Percentiles rank a stretch among this genome's conserved stretches.
These are phyloP conservation scores for Yponomeuta sedellus DNA, from an alignment of 2,888 invertebrate species.

Conservation along the genomic window DNA sequence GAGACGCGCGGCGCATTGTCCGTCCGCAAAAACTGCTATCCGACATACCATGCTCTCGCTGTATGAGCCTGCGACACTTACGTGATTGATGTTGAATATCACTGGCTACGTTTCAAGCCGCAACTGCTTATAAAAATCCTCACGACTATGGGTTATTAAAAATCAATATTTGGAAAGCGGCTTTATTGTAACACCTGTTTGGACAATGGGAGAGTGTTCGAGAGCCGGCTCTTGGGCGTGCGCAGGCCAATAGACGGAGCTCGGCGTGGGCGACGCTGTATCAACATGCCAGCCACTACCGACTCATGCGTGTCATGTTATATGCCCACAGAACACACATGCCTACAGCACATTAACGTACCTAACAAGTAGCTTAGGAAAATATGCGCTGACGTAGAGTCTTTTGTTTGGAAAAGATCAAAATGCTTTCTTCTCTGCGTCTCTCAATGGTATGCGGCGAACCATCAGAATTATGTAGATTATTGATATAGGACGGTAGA, in stretches of 20 bases:
- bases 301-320: constrained; percentile 39
- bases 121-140: constrained; percentile 3
- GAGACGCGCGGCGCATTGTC: constrained; percentile 26
- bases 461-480: constrained; percentile 11
- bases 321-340: constrained; percentile 42
- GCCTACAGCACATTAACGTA: constrained; percentile 29
- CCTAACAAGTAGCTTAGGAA: constrained; percentile 49
- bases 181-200: constrained; percentile 5
- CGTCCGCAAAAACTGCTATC: constrained; percentile 44
- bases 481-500: constrained; percentile 35
- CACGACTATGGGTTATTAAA: not conserved
- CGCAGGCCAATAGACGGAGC: not conserved
- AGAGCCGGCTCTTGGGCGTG: not conserved
- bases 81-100: constrained; percentile 50
- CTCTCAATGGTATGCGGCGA: not conserved
- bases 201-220: not conserved
- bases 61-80: not conserved
- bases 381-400: constrained; percentile 29
- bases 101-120: not conserved
- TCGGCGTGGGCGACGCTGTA: constrained; percentile 56
- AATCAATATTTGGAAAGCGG: constrained; percentile 9
- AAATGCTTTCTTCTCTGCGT: not conserved
- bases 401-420: not conserved
- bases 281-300: constrained; percentile 60
- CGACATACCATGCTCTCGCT: constrained; percentile 32